A percentile compares a stretch with the other conserved stretches of the same genome.
These are phyloP conservation scores for Lasioglossum leucozonium DNA, from an alignment of 2,888 invertebrate species.

Conservation along the genomic window DNA sequence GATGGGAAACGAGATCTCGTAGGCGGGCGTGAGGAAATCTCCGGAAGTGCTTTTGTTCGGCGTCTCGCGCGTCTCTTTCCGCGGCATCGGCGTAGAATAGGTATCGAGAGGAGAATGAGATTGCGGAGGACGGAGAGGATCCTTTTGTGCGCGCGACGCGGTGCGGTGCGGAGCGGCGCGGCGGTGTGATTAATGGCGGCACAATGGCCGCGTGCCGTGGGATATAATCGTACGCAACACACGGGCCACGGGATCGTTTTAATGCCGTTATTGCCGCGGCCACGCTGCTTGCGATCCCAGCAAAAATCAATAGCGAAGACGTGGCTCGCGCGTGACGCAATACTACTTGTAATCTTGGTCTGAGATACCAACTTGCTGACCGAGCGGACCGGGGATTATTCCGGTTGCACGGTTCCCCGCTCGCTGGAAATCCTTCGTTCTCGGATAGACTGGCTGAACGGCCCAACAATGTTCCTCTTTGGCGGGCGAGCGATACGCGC, in stretches of 20 bases:
- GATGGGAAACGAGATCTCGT: constrained; percentile 52
- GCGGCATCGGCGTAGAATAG: constrained; percentile 44
- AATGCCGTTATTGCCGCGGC: constrained; percentile 42
- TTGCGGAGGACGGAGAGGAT: constrained; percentile 56
- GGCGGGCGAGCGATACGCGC: not conserved
- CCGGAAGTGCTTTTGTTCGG: constrained; percentile 53
- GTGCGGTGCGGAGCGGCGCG: not conserved
- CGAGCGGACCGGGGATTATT: constrained; percentile 20
- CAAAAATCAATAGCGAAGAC: constrained; percentile 41
- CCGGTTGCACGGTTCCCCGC: not conserved
- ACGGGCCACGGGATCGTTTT: constrained; percentile 28
- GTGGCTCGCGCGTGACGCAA: constrained; percentile 12
- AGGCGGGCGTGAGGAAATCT: constrained; percentile 61
- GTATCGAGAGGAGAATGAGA: constrained; percentile 54
- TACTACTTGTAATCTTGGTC: constrained; percentile 18
- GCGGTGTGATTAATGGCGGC: constrained; percentile 57
- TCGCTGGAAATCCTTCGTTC: not conserved
- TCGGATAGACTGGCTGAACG: not conserved
- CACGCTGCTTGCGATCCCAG: constrained; percentile 12
- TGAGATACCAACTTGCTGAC: not conserved
- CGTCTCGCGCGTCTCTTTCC: constrained; percentile 28
- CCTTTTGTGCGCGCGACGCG: constrained; percentile 54
- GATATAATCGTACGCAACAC: constrained; percentile 55
- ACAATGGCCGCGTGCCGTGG: constrained; percentile 59
- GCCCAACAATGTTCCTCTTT: not conserved